phyloP scores from a whole-genome alignment of 64 coral and sea anemone species.

The Exaiptasia diaphana region DNA sequence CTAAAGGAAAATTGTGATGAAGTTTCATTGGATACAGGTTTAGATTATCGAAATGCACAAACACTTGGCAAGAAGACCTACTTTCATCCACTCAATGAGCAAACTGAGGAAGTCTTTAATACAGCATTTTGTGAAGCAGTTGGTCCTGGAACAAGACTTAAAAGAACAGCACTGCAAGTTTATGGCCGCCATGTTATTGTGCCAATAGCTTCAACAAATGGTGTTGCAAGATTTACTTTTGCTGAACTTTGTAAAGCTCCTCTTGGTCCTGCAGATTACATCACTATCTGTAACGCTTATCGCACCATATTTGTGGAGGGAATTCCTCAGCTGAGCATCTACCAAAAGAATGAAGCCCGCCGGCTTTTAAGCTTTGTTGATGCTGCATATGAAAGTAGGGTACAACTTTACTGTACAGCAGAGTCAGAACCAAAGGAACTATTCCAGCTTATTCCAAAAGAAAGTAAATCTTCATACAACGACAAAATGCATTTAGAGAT shows the following conservation, averaged over 20 bases:
- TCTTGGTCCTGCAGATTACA: slow-evolving; percentile 81
- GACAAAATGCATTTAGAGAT: slow-evolving; percentile 93
- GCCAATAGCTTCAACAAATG: slow-evolving; percentile 62
- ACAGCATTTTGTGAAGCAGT: slow-evolving; percentile 71
- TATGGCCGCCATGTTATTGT: slow-evolving; percentile 80
- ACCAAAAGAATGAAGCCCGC: slow-evolving; percentile 79
- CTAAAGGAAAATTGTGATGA: slow-evolving; percentile 58
- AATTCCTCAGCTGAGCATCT: slow-evolving; percentile 78
- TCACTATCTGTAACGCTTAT: slow-evolving; percentile 72
- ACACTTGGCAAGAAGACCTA: slow-evolving; percentile 52
- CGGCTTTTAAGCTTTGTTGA: slow-evolving; percentile 80
- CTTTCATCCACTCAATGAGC: slow-evolving; percentile 41
- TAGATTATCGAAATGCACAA: slow-evolving; percentile 62
- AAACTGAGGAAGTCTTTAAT: slow-evolving; percentile 58
- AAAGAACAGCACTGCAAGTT: slow-evolving; percentile 50
- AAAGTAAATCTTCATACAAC: slow-evolving; percentile 8
- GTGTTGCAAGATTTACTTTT: slow-evolving; percentile 74
- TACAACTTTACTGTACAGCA: slow-evolving; percentile 59
- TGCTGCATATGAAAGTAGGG: slow-evolving; percentile 77
- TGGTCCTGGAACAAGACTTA: slow-evolving; percentile 44
- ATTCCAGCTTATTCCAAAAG: slow-evolving; percentile 77
- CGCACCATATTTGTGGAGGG: slow-evolving; percentile 72
- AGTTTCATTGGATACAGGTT: slow-evolving; percentile 51
- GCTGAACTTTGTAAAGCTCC: slow-evolving; percentile 62
- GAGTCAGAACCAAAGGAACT: slow-evolving; percentile 50